Percentiles rank a stretch among this genome's conserved stretches.
phyloP scores from a whole-genome alignment of 2,888 invertebrate genomes.

The Hirtodrosophila duncani region DNA sequence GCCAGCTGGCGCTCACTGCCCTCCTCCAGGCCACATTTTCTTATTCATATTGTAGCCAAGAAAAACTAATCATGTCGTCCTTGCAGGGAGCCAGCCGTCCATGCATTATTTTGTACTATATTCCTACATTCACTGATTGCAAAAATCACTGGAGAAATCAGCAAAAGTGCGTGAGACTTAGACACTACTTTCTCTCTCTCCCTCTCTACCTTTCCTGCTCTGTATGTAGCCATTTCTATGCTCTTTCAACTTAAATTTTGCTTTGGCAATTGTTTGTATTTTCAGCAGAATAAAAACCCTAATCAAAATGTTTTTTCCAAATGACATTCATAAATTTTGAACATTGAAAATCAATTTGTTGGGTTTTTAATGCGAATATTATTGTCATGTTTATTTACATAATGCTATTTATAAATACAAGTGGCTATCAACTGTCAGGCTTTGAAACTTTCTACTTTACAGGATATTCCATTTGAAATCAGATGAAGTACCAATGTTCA shows the following conservation, averaged over 20 bases:
- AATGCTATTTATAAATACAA: conserved; percentile 3
- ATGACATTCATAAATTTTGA: conserved; percentile 7
- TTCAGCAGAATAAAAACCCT: too few species aligned
- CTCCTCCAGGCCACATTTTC: conserved; percentile 26
- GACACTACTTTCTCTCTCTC: not conserved
- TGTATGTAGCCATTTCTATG: too few species aligned
- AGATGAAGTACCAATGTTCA: too few species aligned
- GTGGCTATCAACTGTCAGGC: too few species aligned
- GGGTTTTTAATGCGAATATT: conserved; percentile 19
- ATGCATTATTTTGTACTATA: conserved; percentile 53
- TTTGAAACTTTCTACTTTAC: too few species aligned
- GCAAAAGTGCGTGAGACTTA: conserved; percentile 34
- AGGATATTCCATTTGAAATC: too few species aligned
- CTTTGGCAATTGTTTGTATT: conserved; percentile 7
- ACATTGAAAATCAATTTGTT: conserved; percentile 49
- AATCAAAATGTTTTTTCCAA: too few species aligned
- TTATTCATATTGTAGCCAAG: conserved; percentile 52
- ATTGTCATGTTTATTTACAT: too few species aligned
- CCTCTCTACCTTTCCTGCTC: too few species aligned
- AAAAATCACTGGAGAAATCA: conserved; percentile 72
- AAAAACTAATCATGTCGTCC: conserved; percentile 44
- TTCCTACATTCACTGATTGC: conserved; percentile 56
- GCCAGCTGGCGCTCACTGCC: conserved; percentile 9
- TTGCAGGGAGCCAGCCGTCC: conserved; percentile 23
- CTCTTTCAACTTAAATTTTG: too few species aligned